phyloP scores from a whole-genome alignment of 2,797 vertebrate species.

The Falco rusticolus region DNA sequence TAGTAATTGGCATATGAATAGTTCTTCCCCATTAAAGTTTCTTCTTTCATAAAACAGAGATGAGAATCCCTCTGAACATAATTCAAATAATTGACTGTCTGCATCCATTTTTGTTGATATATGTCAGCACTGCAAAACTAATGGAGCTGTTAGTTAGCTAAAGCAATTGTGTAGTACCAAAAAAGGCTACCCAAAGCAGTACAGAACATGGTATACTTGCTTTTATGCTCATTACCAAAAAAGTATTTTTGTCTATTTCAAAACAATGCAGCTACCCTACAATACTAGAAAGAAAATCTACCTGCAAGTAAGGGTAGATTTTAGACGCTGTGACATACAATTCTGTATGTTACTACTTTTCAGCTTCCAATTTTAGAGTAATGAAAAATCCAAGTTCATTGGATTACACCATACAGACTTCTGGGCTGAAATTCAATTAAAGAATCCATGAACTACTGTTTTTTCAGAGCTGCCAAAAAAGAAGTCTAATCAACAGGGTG shows the following conservation, averaged over 20 bases:
- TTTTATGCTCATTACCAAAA: neutral
- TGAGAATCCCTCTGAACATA: neutral
- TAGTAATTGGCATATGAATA: neutral
- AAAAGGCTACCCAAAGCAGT: neutral
- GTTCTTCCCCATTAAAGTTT: conserved; percentile 7
- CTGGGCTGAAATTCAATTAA: conserved; percentile 1
- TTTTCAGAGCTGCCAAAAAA: neutral
- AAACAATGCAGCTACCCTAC: neutral
- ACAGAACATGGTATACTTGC: neutral
- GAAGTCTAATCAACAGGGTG: neutral
- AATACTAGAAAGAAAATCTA: conserved; percentile 10
- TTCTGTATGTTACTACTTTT: neutral
- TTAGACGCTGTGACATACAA: neutral
- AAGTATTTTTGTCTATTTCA: neutral
- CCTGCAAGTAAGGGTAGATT: neutral
- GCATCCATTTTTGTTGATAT: conserved; percentile 44
- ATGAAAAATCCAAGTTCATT: conserved; percentile 50
- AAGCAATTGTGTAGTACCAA: neutral
- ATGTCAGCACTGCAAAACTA: neutral
- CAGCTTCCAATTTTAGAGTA: neutral
- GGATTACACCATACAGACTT: conserved; percentile 20
- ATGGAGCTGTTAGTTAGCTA: neutral
- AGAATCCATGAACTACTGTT: neutral
- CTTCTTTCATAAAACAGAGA: conserved; percentile 11
- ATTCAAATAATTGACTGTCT: conserved; percentile 59